Evolutionary conservation across 2,113 vertebrate species (phyloP).

Genomic region (Sceloporus tristichus): DNA sequence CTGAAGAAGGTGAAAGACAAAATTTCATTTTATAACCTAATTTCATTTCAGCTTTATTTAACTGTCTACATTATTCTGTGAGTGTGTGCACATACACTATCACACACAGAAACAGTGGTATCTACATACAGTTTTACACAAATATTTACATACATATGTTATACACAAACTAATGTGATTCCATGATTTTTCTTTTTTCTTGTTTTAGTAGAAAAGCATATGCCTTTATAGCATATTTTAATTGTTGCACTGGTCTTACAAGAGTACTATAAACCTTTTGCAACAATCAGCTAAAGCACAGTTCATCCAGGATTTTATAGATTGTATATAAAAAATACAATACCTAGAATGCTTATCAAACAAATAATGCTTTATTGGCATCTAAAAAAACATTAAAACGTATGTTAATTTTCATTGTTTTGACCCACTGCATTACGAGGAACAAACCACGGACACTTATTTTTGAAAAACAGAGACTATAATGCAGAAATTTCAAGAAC

Average conservation of each 20-base stretch:
- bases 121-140: conserved; percentile 75
- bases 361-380: conserved; percentile 99
- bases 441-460: conserved; percentile 98
- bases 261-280: conserved; percentile 72
- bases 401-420: conserved; percentile 80
- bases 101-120: conserved; percentile 72
- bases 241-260: conserved; percentile 77
- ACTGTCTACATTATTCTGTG: conserved; percentile 76
- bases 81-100: conserved; percentile 64
- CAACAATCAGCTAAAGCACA: conserved; percentile 72
- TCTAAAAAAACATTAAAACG: conserved; percentile 98
- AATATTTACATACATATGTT: conserved; percentile 75
- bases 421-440: conserved; percentile 90
- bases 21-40: conserved; percentile 67
- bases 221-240: conserved; percentile 67
- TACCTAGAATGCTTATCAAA: conserved; percentile 99
- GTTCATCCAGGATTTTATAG: conserved; percentile 77
- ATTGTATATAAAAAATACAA: conserved; percentile 91
- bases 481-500: conserved; percentile 87
- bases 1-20: conserved; percentile 70
- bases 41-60: conserved; percentile 70
- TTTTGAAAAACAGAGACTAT: conserved; percentile 93
- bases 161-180: conserved; percentile 73
- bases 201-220: conserved; percentile 65
- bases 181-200: conserved; percentile 59